A percentile compares a stretch with the other conserved stretches of the same genome.
Conservation (phyloP, 2,797 vertebrate genomes). For the Rousettus madagascariensis region DNA sequence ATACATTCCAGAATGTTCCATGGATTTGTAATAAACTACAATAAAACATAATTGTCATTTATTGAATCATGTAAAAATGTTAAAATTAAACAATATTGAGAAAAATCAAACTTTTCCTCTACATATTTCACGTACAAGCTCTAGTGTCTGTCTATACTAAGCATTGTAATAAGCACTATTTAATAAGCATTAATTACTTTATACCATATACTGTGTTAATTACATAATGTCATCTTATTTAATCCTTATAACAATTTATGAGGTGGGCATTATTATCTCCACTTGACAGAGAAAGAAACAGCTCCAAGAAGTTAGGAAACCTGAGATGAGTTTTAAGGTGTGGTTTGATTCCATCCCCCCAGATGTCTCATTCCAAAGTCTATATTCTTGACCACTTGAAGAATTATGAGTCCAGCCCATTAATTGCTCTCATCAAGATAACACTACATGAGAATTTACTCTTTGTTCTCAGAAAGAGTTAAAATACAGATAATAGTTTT, state of each 20-base stretch:
- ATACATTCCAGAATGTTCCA: conserved; percentile 88
- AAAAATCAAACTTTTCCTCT: conserved; percentile 44
- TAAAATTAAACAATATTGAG: conserved; percentile 50
- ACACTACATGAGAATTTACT: neutral
- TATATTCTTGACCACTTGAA: neutral
- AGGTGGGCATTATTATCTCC: neutral
- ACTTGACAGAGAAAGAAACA: neutral
- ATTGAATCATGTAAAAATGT: conserved; percentile 37
- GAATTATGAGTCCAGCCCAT: neutral
- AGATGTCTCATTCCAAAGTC: neutral
- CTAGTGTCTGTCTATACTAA: neutral
- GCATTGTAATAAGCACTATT: neutral
- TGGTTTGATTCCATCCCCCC: neutral
- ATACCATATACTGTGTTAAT: neutral
- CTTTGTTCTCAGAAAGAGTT: neutral
- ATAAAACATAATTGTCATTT: conserved; percentile 75
- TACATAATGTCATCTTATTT: neutral
- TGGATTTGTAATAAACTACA: conserved; percentile 87
- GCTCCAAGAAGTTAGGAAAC: neutral
- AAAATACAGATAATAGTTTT: neutral
- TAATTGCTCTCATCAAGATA: neutral
- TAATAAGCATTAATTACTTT: neutral
- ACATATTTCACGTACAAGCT: neutral
- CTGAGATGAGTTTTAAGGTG: neutral
- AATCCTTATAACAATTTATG: neutral